A percentile compares a stretch with the other conserved stretches of the same genome.
Evolutionary conservation across 2,888 invertebrate species (phyloP).

Genomic region (Idaea biselata): DNA sequence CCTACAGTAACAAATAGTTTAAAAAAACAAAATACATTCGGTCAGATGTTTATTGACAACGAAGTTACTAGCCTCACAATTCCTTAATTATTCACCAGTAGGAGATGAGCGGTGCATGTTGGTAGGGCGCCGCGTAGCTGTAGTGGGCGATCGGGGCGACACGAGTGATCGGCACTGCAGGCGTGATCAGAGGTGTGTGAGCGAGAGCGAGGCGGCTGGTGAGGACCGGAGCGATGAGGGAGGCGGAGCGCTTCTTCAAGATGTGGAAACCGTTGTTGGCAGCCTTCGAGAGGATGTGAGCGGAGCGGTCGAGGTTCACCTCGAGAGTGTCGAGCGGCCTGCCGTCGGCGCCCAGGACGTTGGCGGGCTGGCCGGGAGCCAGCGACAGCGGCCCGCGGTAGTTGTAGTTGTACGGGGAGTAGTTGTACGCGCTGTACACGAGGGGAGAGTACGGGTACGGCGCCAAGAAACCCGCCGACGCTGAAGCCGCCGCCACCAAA

Average conservation of each 20-base stretch:
- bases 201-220: slow-evolving; percentile 25
- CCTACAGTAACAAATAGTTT: too few species aligned
- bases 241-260: slow-evolving; percentile 59
- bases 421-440: slow-evolving; percentile 16
- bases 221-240: slow-evolving; percentile 35
- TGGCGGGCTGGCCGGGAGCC: slow-evolving; percentile 70
- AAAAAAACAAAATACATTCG: background rate
- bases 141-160: slow-evolving; percentile 21
- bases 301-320: slow-evolving; percentile 69
- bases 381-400: slow-evolving; percentile 67
- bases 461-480: slow-evolving; percentile 38
- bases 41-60: background rate
- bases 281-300: slow-evolving; percentile 64
- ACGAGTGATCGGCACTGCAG: slow-evolving; percentile 28
- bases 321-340: slow-evolving; percentile 70
- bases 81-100: slow-evolving; percentile 33
- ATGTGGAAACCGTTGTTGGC: slow-evolving; percentile 50
- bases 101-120: slow-evolving; percentile 32
- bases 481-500: slow-evolving; percentile 79
- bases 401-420: slow-evolving; percentile 36
- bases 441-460: slow-evolving; percentile 28
- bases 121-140: slow-evolving; percentile 22
- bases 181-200: slow-evolving; percentile 24
- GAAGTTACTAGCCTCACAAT: background rate
- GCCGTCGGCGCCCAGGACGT: slow-evolving; percentile 64